Base-by-base conservation (phyloP, 2,113 vertebrate genomes). In the Phalacrocorax pelagicus region DNA sequence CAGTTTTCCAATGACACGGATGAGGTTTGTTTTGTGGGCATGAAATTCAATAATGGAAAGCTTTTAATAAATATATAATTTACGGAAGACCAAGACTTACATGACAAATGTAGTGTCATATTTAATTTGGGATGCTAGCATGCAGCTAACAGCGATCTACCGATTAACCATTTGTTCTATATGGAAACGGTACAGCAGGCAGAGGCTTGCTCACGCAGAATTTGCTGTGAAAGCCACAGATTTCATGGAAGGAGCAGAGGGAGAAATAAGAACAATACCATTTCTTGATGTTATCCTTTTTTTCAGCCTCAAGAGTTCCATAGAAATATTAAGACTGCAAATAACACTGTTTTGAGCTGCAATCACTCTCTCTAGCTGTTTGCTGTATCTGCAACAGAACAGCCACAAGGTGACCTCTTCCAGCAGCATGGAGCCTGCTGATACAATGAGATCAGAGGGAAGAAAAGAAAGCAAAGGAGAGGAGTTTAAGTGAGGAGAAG, bases 1-100 rank as follows among this genome's bases (percentile, higher is more conserved):
- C 81, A 73, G 90, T 96, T 97, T 95, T 82, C 96, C 94, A 82
- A 94, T 96, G 83, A 93, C 95, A 97, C 80, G 70, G 81, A 86
- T 88, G 92, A 95, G 92, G 75, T 91, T 96, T 97, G 88, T 91
- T 97, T 97, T 95, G 81, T 94, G 94, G 77, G 80, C 84, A 84
- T 92, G 70, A 96, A 97, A 97, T 92, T 97, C 94, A 95, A 94
- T 96, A 97, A 97, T 86, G 79, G 92, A 91, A 94, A 90, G 93
- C 95, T 96, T 98, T 96, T 97, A 97, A 97, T 97, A 97, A 97
- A 96, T 96, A 89, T 96, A 93, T 96, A 94, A 96, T 85, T 97
- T 97, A 77, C 26, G 2, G 82, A 88, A 92, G 82, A 92, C 92
- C 81, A 93, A 97, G 93, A 66, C 66, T 94, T 96, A 94, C 65